phyloP scores from a whole-genome alignment of 2,797 vertebrate species.

The Micrastur ruficollis region DNA sequence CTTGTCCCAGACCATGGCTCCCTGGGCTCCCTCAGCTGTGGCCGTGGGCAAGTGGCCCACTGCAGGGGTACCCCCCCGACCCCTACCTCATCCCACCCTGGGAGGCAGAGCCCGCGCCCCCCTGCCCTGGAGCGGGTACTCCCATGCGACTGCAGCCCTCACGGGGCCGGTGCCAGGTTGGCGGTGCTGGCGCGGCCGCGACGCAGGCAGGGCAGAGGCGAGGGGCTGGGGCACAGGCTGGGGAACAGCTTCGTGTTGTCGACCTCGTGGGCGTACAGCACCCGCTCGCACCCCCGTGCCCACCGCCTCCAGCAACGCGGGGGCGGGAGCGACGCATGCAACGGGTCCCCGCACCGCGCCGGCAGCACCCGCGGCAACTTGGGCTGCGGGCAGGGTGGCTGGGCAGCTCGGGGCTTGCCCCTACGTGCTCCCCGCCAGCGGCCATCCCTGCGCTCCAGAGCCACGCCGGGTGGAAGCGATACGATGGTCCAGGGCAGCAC shows the following conservation, averaged over 20 bases:
- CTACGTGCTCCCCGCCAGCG: background rate
- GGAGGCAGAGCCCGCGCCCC: too few relatives aligned
- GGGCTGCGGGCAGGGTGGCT: background rate
- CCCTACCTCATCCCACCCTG: background rate
- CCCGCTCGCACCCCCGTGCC: background rate
- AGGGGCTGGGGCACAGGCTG: background rate
- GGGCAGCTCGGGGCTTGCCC: background rate
- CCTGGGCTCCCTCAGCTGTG: background rate
- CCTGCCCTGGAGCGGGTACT: background rate
- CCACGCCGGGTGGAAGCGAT: background rate
- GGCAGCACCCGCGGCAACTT: background rate
- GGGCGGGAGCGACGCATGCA: background rate
- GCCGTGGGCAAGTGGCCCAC: too few relatives aligned
- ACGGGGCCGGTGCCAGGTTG: background rate
- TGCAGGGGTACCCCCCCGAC: too few relatives aligned
- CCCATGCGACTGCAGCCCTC: background rate
- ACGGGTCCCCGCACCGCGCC: background rate
- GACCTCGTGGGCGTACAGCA: constrained; percentile 21
- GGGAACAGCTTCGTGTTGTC: constrained; percentile 58
- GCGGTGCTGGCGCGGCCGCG: background rate
- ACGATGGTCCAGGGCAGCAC: background rate
- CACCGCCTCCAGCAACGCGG: background rate
- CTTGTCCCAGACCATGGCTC: background rate
- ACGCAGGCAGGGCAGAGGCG: background rate
- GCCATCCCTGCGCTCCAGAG: background rate